Conservation (phyloP, 2,888 invertebrate genomes). For the Hypercompe scribonia region DNA sequence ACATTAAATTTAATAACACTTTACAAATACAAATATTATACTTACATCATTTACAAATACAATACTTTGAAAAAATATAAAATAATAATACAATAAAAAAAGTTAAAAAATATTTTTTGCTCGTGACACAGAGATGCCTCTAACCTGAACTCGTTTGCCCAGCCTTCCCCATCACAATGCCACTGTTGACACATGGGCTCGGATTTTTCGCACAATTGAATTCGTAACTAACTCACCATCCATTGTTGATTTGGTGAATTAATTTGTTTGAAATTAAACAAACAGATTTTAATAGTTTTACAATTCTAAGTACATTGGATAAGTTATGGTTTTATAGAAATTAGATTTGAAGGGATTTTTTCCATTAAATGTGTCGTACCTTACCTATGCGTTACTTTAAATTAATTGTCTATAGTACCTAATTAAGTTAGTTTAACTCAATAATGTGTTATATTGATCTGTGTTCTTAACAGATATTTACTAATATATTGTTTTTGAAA, state of each 20-base stretch:
- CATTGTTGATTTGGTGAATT: slow-evolving; percentile 69
- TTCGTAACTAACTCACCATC: slow-evolving; percentile 73
- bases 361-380: neutral
- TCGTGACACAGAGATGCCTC: slow-evolving; percentile 27
- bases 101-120: slow-evolving; percentile 14
- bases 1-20: too few relatives aligned
- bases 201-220: slow-evolving; percentile 81
- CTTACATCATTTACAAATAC: neutral
- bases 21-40: too few relatives aligned
- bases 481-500: too few relatives aligned
- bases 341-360: neutral
- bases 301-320: neutral
- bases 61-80: neutral
- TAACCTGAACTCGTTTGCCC: slow-evolving; percentile 31
- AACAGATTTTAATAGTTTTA: slow-evolving; percentile 28
- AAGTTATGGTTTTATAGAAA: neutral
- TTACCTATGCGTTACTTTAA: neutral
- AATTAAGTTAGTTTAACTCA: neutral
- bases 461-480: too few relatives aligned
- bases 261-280: slow-evolving; percentile 61
- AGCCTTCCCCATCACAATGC: slow-evolving; percentile 44
- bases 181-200: slow-evolving; percentile 54
- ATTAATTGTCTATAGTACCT: neutral
- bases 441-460: too few relatives aligned
- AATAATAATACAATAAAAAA: too few relatives aligned